Percentiles rank a stretch among this genome's conserved stretches.
Evolutionary conservation across 2,888 invertebrate species (phyloP).

Genomic region (Spodoptera picta): DNA sequence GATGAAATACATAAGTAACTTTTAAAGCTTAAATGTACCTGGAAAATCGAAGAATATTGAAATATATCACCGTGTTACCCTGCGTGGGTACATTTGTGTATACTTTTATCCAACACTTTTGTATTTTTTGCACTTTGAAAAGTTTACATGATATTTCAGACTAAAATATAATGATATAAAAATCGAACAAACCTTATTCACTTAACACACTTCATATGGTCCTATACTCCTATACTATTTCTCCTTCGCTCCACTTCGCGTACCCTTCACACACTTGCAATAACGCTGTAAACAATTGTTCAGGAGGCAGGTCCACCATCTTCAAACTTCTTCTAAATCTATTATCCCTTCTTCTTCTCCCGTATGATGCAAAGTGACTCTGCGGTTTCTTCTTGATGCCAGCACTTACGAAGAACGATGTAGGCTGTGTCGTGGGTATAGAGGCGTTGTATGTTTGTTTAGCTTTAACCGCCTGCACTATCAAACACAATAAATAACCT

Average conservation of each 20-base stretch:
- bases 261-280: conserved; percentile 88
- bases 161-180: too few species aligned
- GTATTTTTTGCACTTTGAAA: too few species aligned
- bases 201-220: conserved; percentile 2
- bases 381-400: conserved; percentile 84
- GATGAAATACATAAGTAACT: conserved; percentile 59
- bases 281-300: conserved; percentile 85
- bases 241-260: conserved; percentile 80
- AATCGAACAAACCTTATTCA: background rate
- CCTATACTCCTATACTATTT: conserved; percentile 28
- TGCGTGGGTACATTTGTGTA: too few species aligned
- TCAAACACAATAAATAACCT: conserved; percentile 93
- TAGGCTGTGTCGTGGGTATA: conserved; percentile 70
- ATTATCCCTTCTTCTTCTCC: conserved; percentile 70
- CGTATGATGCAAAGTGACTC: conserved; percentile 77
- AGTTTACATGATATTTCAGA: too few species aligned
- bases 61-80: conserved; percentile 3
- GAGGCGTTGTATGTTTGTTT: conserved; percentile 83
- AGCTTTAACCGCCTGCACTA: conserved; percentile 92
- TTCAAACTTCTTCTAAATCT: conserved; percentile 62
- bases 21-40: conserved; percentile 33
- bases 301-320: conserved; percentile 74
- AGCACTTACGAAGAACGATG: conserved; percentile 77
- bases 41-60: conserved; percentile 6
- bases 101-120: too few species aligned